Percentiles rank a stretch among this genome's conserved stretches.
Conservation (phyloP, 2,888 invertebrate genomes). For the Catonia carolina region DNA sequence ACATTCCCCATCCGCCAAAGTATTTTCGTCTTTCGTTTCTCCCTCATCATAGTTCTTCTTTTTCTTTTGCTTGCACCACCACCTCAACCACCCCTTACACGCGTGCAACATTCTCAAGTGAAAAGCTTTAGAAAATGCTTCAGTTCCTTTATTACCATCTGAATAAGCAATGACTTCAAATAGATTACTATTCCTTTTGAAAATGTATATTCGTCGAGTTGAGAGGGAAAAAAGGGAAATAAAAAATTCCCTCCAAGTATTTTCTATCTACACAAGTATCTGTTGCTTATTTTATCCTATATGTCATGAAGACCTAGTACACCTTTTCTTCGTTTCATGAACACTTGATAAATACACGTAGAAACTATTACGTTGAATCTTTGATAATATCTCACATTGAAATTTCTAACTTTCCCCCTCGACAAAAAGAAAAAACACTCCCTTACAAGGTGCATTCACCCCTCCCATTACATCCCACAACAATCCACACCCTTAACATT, state of each 20-base stretch:
- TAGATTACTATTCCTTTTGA: slow-evolving; percentile 33
- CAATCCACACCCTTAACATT: slow-evolving; percentile 4
- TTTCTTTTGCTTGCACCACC: not conserved
- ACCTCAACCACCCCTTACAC: not conserved
- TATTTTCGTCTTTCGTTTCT: slow-evolving; percentile 13
- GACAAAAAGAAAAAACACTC: not conserved
- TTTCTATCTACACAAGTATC: slow-evolving; percentile 12
- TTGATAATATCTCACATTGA: slow-evolving; percentile 31
- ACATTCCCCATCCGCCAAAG: slow-evolving; percentile 16
- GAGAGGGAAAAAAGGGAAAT: slow-evolving; percentile 10
- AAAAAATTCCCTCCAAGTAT: not conserved
- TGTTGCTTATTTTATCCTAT: slow-evolving; percentile 25
- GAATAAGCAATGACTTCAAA: slow-evolving; percentile 36
- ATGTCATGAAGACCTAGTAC: too few species aligned
- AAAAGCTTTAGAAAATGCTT: slow-evolving; percentile 28
- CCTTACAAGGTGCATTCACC: slow-evolving; percentile 27
- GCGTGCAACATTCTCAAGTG: slow-evolving; percentile 12
- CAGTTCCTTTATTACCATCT: slow-evolving; percentile 34
- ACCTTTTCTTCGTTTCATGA: slow-evolving; percentile 21
- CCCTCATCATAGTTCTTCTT: slow-evolving; percentile 4
- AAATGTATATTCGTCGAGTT: slow-evolving; percentile 13
- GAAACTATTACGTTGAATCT: slow-evolving; percentile 30
- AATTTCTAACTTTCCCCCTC: slow-evolving; percentile 23
- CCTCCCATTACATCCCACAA: not conserved
- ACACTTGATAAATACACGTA: slow-evolving; percentile 20